Base-by-base conservation (phyloP, 2,113 vertebrate species). In the Hippoglossus stenolepis region DNA sequence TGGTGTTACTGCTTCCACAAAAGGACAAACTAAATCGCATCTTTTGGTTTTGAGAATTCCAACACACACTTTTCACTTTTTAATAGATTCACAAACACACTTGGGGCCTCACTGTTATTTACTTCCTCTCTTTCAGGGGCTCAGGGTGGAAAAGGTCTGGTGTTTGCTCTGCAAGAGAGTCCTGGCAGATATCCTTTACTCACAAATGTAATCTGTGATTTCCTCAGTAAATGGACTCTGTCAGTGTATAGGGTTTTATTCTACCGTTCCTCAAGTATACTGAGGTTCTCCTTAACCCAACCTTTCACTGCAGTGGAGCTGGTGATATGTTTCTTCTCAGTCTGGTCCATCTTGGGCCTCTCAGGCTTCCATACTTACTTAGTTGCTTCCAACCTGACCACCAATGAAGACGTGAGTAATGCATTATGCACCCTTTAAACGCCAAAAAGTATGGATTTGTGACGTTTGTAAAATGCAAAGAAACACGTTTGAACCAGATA, bases 331-430 rank as follows among this genome's bases (percentile, higher is more conserved):
- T 99, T 99, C 90, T 97, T 99, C 94, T 98, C 97, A 63, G 95
- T 99, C 84, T 99, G 97, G 97, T 97, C 96, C 74, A 99, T 99
- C 92, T 91, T 99, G 93, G 97, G 97, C 93, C 97, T 99, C 93
- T 98, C 97, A 88, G 97, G 97, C 94, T 99, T 99, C 94, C 97
- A 99, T 92, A 99, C 97, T 10, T 99, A 99, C 1, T 95, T 99
- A 75, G 96, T 99, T 2, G 96, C 97, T 86, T 96, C 97, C 83
- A 98, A 99, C 93, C 93, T 97, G 89, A 99, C 97, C 14, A 99
- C 97, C 0, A 99, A 99, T 0, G 97, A 99, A 93, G 97, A 99
- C 0, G 97, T 99, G 81, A 98, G 97, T 97, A 80, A 26, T 45
- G 35, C 12, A 10, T 24, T 6, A 4, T 18, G 21, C 23, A 65